Evolutionary conservation across 2,797 vertebrate genomes (phyloP).

Genomic region (Thamnophis elegans): DNA sequence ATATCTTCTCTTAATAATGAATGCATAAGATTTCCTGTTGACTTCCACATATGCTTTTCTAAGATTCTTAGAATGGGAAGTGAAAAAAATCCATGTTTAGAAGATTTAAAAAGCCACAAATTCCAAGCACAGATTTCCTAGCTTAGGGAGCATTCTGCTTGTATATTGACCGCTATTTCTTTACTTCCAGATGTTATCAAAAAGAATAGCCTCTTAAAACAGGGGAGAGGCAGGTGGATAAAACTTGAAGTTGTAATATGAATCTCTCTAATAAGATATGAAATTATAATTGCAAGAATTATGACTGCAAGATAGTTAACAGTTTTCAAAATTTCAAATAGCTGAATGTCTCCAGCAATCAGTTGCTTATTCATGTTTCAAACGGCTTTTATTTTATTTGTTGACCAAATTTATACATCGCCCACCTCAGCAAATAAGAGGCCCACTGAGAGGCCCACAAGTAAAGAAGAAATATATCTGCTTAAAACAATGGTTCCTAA

Average conservation of each 20-base stretch:
- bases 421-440: neutral
- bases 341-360: neutral
- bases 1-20: neutral
- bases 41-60: neutral
- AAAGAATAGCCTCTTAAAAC: neutral
- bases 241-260: neutral
- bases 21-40: neutral
- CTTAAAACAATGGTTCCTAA: neutral
- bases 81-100: conserved; percentile 2
- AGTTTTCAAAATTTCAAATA: neutral
- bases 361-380: neutral
- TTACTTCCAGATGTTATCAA: neutral
- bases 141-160: neutral
- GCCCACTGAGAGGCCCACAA: neutral
- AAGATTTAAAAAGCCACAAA: neutral
- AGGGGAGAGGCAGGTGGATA: neutral
- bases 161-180: neutral
- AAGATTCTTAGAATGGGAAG: neutral
- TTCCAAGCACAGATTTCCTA: conserved; percentile 5
- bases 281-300: neutral
- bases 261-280: neutral
- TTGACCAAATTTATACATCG: neutral
- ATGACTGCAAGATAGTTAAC: neutral
- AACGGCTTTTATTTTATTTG: neutral
- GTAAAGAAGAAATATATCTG: neutral